A percentile compares a stretch with the other conserved stretches of the same genome.
Evolutionary conservation across 2,888 invertebrate species (phyloP).

Genomic region (Eretmocerus hayati): DNA sequence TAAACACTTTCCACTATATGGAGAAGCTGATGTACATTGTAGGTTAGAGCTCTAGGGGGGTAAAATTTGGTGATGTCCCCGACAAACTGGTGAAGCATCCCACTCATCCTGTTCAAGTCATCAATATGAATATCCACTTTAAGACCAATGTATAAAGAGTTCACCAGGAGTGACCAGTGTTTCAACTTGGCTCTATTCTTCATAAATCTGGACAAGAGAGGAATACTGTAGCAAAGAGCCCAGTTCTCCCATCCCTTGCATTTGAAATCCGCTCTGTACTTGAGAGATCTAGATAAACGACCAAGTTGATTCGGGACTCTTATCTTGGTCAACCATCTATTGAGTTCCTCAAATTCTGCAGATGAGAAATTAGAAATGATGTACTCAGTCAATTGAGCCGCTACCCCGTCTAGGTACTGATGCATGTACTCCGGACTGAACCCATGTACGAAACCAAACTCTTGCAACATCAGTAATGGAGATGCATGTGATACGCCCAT

Average conservation of each 20-base stretch:
- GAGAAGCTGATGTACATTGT: neutral
- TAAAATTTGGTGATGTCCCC: neutral
- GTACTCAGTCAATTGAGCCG: neutral
- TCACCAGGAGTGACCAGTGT: neutral
- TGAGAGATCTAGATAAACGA: neutral
- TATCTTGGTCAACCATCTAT: neutral
- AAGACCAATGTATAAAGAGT: neutral
- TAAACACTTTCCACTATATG: neutral
- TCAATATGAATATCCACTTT: neutral
- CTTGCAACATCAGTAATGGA: neutral
- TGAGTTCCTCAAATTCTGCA: neutral
- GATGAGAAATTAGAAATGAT: neutral
- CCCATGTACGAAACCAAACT: neutral
- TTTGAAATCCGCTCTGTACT: neutral
- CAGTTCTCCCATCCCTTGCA: neutral
- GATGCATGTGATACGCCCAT: constrained; percentile 2
- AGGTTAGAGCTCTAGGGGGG: neutral
- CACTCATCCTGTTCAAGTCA: neutral
- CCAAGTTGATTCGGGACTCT: neutral
- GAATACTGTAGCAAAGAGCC: neutral
- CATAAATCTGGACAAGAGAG: neutral
- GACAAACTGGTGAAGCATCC: neutral
- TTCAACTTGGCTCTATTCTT: neutral
- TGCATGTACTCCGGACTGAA: constrained; percentile 4
- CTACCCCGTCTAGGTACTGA: neutral